Evolutionary conservation across 53 echinoderm and acorn worm genomes (phyloP).

Genomic region (Apostichopus leukothele): DNA sequence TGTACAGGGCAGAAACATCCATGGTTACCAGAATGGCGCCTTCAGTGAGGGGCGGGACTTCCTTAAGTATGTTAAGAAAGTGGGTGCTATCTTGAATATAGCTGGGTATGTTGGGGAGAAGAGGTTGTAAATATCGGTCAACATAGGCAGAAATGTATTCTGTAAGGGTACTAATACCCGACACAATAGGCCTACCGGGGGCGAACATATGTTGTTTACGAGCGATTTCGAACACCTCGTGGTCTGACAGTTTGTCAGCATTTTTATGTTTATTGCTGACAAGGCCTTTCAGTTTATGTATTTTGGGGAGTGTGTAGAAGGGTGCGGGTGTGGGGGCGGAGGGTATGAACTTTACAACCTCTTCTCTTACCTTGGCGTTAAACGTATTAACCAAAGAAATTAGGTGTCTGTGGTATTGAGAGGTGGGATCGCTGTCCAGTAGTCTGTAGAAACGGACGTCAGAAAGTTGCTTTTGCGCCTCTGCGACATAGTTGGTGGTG

Average conservation of each 20-base stretch:
- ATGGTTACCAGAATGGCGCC: too few species aligned
- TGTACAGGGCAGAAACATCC: too few species aligned
- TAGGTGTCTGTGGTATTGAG: too few species aligned
- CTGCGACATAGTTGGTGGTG: neutral
- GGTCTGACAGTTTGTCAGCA: neutral
- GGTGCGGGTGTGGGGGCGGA: neutral
- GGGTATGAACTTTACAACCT: conserved; percentile 18
- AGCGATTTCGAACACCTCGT: neutral
- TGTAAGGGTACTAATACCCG: conserved; percentile 6
- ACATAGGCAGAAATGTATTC: conserved; percentile 8
- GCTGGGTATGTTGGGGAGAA: conserved; percentile 19
- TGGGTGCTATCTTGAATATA: neutral
- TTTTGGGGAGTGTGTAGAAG: conserved; percentile 35
- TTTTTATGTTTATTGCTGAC: neutral
- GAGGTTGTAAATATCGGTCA: neutral
- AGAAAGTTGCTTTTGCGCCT: conserved; percentile 27
- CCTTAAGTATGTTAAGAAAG: too few species aligned
- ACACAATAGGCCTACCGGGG: conserved; percentile 8
- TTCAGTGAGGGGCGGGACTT: too few species aligned
- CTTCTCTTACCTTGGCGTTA: neutral
- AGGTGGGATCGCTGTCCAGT: neutral
- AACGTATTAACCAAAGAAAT: conserved; percentile 2
- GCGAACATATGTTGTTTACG: neutral
- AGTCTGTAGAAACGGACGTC: conserved; percentile 1
- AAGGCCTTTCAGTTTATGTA: neutral